These are phyloP conservation scores for Valencia hispanica DNA, from an alignment of 2,797 vertebrate genomes.

Conservation along the genomic window DNA sequence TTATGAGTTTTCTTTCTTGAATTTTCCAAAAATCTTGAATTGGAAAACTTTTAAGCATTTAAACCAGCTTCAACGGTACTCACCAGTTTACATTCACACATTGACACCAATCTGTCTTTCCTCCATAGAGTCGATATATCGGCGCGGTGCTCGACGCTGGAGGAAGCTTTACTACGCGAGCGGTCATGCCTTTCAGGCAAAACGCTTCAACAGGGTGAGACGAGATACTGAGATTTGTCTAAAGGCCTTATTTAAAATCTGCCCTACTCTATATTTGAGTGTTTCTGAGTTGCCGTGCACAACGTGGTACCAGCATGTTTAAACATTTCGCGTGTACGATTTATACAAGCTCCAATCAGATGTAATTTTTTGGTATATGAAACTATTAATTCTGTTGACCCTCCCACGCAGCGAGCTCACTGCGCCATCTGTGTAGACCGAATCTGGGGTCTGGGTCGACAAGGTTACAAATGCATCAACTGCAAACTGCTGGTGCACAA, in stretches of 20 bases:
- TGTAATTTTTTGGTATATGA: slow-evolving; percentile 5
- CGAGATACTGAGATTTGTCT: not conserved
- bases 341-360: not conserved
- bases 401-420: slow-evolving; percentile 87
- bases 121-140: slow-evolving; percentile 95
- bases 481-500: slow-evolving; percentile 99
- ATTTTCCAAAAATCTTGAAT: too few species aligned
- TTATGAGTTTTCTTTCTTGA: too few species aligned
- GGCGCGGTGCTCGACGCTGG: slow-evolving; percentile 95
- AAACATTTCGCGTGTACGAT: not conserved
- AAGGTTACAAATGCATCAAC: slow-evolving; percentile 98
- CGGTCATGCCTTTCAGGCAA: slow-evolving; percentile 98
- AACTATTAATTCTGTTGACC: slow-evolving; percentile 7
- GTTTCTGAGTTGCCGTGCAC: not conserved
- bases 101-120: not conserved
- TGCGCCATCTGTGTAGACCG: slow-evolving; percentile 98
- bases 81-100: not conserved
- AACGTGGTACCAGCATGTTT: not conserved
- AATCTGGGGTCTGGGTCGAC: slow-evolving; percentile 97
- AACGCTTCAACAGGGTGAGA: slow-evolving; percentile 96
- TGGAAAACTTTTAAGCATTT: not conserved
- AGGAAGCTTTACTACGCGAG: slow-evolving; percentile 98
- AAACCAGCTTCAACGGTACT: too few species aligned
- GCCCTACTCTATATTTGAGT: not conserved
- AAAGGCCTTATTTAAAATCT: not conserved